These are phyloP conservation scores for Morbakka virulenta DNA, from an alignment of 30 jellyfish, hydroid and myxozoan genomes.

Conservation along the genomic window DNA sequence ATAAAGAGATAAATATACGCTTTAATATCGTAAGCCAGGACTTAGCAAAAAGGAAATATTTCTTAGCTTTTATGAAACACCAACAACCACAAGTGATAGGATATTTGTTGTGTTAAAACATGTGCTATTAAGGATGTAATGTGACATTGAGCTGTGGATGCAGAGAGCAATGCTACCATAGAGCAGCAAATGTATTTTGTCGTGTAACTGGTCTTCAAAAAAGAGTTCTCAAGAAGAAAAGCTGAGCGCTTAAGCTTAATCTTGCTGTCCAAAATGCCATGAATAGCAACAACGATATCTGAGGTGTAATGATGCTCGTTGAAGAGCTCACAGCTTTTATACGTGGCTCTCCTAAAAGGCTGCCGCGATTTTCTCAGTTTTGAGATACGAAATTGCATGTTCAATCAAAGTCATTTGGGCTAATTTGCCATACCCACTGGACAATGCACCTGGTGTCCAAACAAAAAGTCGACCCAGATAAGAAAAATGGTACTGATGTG, in stretches of 20 bases:
- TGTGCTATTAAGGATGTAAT: slow-evolving; percentile 50
- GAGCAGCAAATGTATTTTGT: slow-evolving; percentile 46
- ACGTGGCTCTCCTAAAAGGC: slow-evolving; percentile 36
- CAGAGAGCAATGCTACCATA: slow-evolving; percentile 45
- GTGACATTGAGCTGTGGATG: slow-evolving; percentile 20
- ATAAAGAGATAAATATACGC: slow-evolving; percentile 50
- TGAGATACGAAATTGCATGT: background rate
- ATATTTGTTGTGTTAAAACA: slow-evolving; percentile 7
- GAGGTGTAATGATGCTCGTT: background rate
- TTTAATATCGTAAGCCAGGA: slow-evolving; percentile 24
- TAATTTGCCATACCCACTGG: slow-evolving; percentile 32
- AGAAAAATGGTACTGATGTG: slow-evolving; percentile 42
- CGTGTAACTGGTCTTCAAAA: slow-evolving; percentile 50
- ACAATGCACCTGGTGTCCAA: slow-evolving; percentile 34
- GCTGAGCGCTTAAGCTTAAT: slow-evolving; percentile 36
- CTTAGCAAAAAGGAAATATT: slow-evolving; percentile 35
- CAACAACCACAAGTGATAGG: slow-evolving; percentile 31
- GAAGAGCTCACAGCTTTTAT: slow-evolving; percentile 35
- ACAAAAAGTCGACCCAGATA: slow-evolving; percentile 12
- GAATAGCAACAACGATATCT: background rate
- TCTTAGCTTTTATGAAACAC: slow-evolving; percentile 42
- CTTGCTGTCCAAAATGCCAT: too few species aligned
- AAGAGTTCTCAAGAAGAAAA: slow-evolving; percentile 33
- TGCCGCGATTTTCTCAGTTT: slow-evolving; percentile 34
- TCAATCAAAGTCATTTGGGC: slow-evolving; percentile 38